Evolutionary conservation across 2,113 vertebrate genomes (phyloP), one percentile per base, ranked within the genome.

Genomic region (Cryptotis parvus): DNA sequence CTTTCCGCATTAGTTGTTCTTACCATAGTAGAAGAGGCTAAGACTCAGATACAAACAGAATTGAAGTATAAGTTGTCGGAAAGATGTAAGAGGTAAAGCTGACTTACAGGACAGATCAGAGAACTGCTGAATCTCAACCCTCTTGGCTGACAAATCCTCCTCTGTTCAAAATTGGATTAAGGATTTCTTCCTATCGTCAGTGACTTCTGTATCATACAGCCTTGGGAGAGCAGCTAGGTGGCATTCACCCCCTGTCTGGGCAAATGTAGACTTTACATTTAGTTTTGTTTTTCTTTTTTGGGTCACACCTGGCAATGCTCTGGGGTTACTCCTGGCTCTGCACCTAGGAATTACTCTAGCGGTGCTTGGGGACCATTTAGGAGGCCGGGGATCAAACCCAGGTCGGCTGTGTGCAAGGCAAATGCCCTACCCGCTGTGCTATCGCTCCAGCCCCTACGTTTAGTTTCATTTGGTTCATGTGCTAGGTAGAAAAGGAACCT

Each of bases 261-360:
- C 68, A 65, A 91, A 66, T 45, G 58, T 58, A 93, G 77, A 91
- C 39, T 87, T 84, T 29, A 11, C 37, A 41, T 79, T 93, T 88
- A 52, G 20, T 80, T 75, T 94, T 72, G 82, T 74, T 82, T 52
- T n/a, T n/a, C n/a, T n/a, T n/a, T n/a, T n/a, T n/a, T n/a, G n/a
- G n/a, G n/a, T n/a, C n/a, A n/a, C n/a, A n/a, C n/a, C n/a, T n/a
- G n/a, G n/a, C n/a, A n/a, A n/a, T n/a, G n/a, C n/a, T n/a, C n/a
- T n/a, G n/a, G n/a, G n/a, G n/a, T n/a, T n/a, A n/a, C n/a, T n/a
- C n/a, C n/a, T n/a, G n/a, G n/a, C n/a, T n/a, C n/a, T n/a, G n/a
- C n/a, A n/a, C n/a, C n/a, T n/a, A n/a, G n/a, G n/a, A n/a, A n/a
- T n/a, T n/a, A n/a, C n/a, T n/a, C n/a, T n/a, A n/a, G n/a, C n/a